A percentile compares a stretch with the other conserved stretches of the same genome.
phyloP scores from a whole-genome alignment of 1,140 invertebrate genomes.

The Parapsyche elsis region DNA sequence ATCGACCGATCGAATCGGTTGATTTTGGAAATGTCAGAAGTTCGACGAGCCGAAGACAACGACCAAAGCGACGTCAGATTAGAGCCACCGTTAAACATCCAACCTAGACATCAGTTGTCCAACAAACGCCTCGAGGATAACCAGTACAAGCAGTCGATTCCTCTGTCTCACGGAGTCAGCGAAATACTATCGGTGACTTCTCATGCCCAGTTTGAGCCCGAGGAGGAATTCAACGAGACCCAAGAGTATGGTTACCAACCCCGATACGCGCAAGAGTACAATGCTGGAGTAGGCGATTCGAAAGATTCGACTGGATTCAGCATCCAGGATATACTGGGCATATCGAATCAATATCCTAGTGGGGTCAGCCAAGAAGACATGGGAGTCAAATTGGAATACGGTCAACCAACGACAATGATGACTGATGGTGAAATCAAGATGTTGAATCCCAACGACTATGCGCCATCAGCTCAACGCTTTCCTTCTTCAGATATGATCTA shows the following conservation, averaged over 20 bases:
- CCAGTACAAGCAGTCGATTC: constrained; percentile 23
- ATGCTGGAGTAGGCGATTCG: constrained; percentile 60
- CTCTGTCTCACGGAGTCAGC: constrained; percentile 63
- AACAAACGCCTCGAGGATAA: constrained; percentile 30
- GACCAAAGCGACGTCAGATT: not conserved
- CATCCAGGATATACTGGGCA: constrained; percentile 66
- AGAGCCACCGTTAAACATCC: not conserved
- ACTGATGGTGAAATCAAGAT: not conserved
- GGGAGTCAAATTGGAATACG: constrained; percentile 62
- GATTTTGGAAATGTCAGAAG: constrained; percentile 40
- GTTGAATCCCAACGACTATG: not conserved
- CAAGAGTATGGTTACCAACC: constrained; percentile 24
- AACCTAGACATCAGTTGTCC: not conserved
- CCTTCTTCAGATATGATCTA: constrained; percentile 58
- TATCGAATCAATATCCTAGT: constrained; percentile 61
- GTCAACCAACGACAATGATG: constrained; percentile 30
- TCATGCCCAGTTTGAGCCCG: constrained; percentile 25
- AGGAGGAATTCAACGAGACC: constrained; percentile 36
- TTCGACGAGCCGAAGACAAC: constrained; percentile 4
- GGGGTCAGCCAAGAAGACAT: constrained; percentile 58
- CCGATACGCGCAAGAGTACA: constrained; percentile 58
- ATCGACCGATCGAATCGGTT: not conserved
- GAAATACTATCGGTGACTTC: constrained; percentile 61
- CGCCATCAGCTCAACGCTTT: constrained; percentile 58
- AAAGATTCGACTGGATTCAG: constrained; percentile 65